A percentile compares a stretch with the other conserved stretches of the same genome.
Evolutionary conservation across 1,140 invertebrate genomes (phyloP).

Genomic region (Drosophila bifasciata): DNA sequence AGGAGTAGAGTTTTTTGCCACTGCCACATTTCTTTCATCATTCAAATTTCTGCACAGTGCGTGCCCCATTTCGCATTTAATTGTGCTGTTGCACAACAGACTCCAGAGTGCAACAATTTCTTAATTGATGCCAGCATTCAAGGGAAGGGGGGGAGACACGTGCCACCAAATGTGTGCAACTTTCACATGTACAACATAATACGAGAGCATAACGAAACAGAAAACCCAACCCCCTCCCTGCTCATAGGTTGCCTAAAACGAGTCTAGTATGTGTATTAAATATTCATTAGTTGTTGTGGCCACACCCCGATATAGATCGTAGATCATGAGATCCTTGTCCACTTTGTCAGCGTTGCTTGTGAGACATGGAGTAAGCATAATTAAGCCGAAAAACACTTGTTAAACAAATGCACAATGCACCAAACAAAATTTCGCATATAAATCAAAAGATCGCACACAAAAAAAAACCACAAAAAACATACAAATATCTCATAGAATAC

Average conservation of each 20-base stretch:
- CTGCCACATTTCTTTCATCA: conserved; percentile 42
- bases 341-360: conserved; percentile 72
- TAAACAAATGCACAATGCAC: conserved; percentile 35
- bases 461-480: conserved; percentile 43
- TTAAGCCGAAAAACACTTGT: conserved; percentile 77
- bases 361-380: conserved; percentile 73
- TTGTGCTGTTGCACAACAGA: conserved; percentile 50
- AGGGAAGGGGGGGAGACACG: conserved; percentile 44
- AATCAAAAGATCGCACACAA: conserved; percentile 24
- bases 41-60: conserved; percentile 56
- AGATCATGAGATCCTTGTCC: conserved; percentile 69
- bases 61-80: conserved; percentile 31
- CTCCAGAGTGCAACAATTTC: conserved; percentile 47
- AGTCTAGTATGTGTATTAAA: conserved; percentile 9
- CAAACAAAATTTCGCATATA: conserved; percentile 16
- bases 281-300: conserved; percentile 52
- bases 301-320: conserved; percentile 8
- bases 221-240: conserved; percentile 23
- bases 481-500: conserved; percentile 74
- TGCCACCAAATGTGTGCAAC: conserved; percentile 60
- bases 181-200: conserved; percentile 41
- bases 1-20: conserved; percentile 26
- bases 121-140: conserved; percentile 61
- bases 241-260: no score
- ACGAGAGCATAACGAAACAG: conserved; percentile 13